Evolutionary conservation across 1,140 invertebrate genomes (phyloP), one percentile per base, ranked within the genome.

Genomic region (Steinernema feltiae): DNA sequence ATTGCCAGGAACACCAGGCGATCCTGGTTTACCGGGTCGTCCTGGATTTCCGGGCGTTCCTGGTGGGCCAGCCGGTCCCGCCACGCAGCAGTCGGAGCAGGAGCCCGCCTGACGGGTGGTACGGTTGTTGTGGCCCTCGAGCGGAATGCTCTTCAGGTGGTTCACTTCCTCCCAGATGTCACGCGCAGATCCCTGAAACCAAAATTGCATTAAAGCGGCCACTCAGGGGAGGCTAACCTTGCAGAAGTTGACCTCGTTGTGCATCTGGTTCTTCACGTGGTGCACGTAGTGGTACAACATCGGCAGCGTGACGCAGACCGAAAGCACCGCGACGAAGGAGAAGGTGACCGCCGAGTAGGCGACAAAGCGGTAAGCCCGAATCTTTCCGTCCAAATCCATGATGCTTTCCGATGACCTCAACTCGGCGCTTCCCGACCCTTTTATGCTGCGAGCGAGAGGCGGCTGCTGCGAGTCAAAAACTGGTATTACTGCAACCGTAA

Each of bases 321-420:
- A 63, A 3, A 63, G 53, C 15, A 63, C 53, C 12, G 53, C 53
- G 12, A 63, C 53, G 24, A 63, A 63, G 53, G 53, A 63, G 53
- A 63, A 63, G 24, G 53, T 63, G 53, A 63, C 53, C 15, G 53
- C 53, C 53, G 53, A 63, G 53, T 63, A 63, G 53, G 53, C 53
- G 7, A 63, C 53, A 27, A 63, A 63, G 12, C 53, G 53, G 24
- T 63, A 63, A 63, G 53, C 53, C 12, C 53, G 53, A 63, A 63
- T 63, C 53, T 63, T 63, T 12, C 53, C 53, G 53, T 63, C 53
- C 2, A 63, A 7, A 27, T 63, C 53, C 53, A 63, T 63, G 53
- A 21, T 27, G 53, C 7, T 63, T 7, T 12, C 7, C 41, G 41
- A 41, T 27, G 24, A 27, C 24, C 24, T 27, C 7, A 3, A 21